Percentiles rank a stretch among this genome's conserved stretches.
These are phyloP conservation scores for Cyrtorhinus lividipennis DNA, from an alignment of 1,140 invertebrate genomes.

Conservation along the genomic window DNA sequence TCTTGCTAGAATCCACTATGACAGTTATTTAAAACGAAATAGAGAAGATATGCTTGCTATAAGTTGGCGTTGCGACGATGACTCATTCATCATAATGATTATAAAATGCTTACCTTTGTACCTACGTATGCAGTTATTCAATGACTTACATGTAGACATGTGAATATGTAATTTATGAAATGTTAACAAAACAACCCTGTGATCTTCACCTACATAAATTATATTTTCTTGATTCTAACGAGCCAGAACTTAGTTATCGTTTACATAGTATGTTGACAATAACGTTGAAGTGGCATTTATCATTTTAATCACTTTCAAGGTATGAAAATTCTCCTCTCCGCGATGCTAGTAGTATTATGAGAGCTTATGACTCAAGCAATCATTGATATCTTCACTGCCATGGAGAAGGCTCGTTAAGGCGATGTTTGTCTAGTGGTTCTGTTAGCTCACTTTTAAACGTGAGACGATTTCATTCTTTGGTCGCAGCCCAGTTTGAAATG, in stretches of 20 bases:
- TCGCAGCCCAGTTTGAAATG: too few species aligned
- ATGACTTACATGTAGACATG: background rate
- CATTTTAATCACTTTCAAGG: background rate
- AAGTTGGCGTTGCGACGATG: too few species aligned
- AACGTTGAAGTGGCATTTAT: constrained; percentile 3
- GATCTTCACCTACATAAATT: constrained; percentile 3
- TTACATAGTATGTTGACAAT: constrained; percentile 2
- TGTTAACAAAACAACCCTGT: constrained; percentile 2
- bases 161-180: constrained; percentile 3
- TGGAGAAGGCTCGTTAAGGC: too few species aligned
- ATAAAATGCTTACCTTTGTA: background rate
- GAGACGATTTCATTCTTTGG: too few species aligned
- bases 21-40: too few species aligned
- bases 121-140: background rate
- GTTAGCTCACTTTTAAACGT: background rate
- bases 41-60: too few species aligned
- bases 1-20: too few species aligned
- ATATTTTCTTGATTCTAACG: background rate
- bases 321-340: background rate
- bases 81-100: too few species aligned
- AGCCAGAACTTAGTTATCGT: background rate
- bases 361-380: too few species aligned
- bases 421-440: too few species aligned
- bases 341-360: too few species aligned
- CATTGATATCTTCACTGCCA: background rate